Percentiles rank a stretch among this genome's conserved stretches.
Evolutionary conservation across 2,113 vertebrate genomes (phyloP).

Genomic region (Malurus alboscapulatus): DNA sequence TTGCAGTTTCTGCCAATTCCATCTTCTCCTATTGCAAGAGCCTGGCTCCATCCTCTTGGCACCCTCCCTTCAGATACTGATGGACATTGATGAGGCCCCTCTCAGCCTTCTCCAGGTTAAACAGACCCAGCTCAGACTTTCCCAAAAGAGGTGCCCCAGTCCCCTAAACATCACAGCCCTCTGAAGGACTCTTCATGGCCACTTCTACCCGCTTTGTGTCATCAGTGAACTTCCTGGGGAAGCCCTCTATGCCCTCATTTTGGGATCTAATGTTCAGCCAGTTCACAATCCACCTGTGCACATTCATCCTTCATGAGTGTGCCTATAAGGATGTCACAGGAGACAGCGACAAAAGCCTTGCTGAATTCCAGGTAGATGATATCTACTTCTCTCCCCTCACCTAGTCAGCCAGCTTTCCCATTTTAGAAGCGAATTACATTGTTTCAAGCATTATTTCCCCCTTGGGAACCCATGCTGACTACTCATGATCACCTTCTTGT

Average conservation of each 20-base stretch:
- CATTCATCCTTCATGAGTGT: neutral
- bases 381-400: neutral
- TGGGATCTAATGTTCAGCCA: neutral
- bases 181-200: neutral
- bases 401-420: neutral
- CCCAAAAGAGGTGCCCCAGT: neutral
- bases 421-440: neutral
- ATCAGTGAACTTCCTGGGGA: neutral
- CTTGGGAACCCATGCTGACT: neutral
- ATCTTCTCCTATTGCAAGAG: neutral
- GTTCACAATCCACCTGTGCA: neutral
- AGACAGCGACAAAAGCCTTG: neutral
- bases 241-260: neutral
- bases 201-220: neutral
- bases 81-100: neutral
- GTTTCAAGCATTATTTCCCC: neutral
- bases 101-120: neutral
- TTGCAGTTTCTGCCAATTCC: neutral
- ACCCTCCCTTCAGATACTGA: neutral
- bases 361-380: neutral
- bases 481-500: neutral
- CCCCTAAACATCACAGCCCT: neutral
- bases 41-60: neutral
- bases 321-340: neutral
- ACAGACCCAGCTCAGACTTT: neutral